A percentile compares a stretch with the other conserved stretches of the same genome.
These are phyloP conservation scores for Drosophila parthenogenetica DNA, from an alignment of 2,888 invertebrate species.

Conservation along the genomic window DNA sequence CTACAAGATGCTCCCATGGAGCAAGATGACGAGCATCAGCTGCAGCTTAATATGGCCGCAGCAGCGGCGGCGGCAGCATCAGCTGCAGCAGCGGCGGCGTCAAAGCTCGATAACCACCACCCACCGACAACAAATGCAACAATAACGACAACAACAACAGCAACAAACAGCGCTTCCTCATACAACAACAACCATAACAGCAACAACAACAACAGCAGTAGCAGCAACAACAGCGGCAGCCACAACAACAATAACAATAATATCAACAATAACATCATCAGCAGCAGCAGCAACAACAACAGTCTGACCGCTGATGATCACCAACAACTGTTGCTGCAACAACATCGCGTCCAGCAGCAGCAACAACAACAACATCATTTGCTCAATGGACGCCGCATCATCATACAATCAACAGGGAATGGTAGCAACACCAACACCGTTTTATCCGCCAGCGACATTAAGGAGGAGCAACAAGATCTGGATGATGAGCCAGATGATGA, in stretches of 20 bases:
- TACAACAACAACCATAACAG: conserved; percentile 72
- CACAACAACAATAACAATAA: conserved; percentile 64
- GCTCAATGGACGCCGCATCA: conserved; percentile 80
- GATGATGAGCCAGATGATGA: conserved; percentile 79
- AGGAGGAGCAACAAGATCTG: conserved; percentile 62
- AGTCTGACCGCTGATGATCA: conserved; percentile 30
- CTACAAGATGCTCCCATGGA: conserved; percentile 85
- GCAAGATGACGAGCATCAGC: conserved; percentile 76
- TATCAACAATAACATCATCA: conserved; percentile 55
- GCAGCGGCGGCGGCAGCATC: conserved; percentile 35
- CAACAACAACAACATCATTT: conserved; percentile 72
- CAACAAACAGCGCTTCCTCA: conserved; percentile 76
- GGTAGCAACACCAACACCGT: conserved; percentile 19
- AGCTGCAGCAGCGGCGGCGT: conserved; percentile 44
- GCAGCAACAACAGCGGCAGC: conserved; percentile 63
- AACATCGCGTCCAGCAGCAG: conserved; percentile 48
- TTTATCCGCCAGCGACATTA: conserved; percentile 46
- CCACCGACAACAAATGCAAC: conserved; percentile 80
- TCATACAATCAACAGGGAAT: conserved; percentile 74
- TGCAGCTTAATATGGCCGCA: conserved; percentile 48
- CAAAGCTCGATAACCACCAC: conserved; percentile 78
- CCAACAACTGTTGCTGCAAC: conserved; percentile 48
- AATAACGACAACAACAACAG: conserved; percentile 60
- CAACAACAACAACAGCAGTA: conserved; percentile 58
- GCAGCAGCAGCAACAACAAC: conserved; percentile 58